Evolutionary conservation across 1,140 invertebrate species (phyloP), one percentile per base, ranked within the genome.

Genomic region (Scaptomyza hsui): DNA sequence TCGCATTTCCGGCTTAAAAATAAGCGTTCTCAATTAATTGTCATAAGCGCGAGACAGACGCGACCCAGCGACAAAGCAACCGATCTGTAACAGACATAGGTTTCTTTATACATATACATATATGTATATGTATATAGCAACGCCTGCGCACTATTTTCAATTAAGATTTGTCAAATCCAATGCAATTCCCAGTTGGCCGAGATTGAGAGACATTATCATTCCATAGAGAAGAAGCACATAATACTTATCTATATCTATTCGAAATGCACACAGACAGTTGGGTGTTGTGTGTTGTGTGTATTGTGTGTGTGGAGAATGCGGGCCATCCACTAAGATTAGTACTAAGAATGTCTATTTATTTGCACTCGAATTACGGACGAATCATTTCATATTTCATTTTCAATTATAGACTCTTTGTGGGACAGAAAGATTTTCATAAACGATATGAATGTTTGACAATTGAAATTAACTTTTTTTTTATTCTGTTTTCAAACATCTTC

Each of bases 131-230:
- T 37, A 4, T 37, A n/a, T 9, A 13, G 16, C n/a, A 55, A 44
- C 53, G 69, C 60, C 57, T 68, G 64, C 62, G 82, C 77, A 86
- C 81, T 81, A 86, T 77, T 86, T 78, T 79, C 81, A 85, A 85
- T 85, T 85, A 85, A 85, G 81, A 85, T 85, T 86, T 77, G 67
- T 86, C 80, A 74, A 75, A 83, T 85, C 76, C 81, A 85, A 83
- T 83, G 48, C 76, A 65, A 35, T 55, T 51, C 49, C 53, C 60
- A 1, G 4, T n/a, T 61, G 24, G 60, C 65, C 18, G 76, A 78
- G 79, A 78, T 81, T 75, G 18, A 18, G 29, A 53, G 74, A 75
- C 71, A 75, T 78, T 71, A 69, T 52, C 35, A 39, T 53, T 53
- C 41, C 6, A 47, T 63, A 41, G 42, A 70, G 47, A 56, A 45